Percentiles rank a stretch among this genome's conserved stretches.
Evolutionary conservation across 2,888 invertebrate genomes (phyloP).

Genomic region (Agrilus cyanescens): DNA sequence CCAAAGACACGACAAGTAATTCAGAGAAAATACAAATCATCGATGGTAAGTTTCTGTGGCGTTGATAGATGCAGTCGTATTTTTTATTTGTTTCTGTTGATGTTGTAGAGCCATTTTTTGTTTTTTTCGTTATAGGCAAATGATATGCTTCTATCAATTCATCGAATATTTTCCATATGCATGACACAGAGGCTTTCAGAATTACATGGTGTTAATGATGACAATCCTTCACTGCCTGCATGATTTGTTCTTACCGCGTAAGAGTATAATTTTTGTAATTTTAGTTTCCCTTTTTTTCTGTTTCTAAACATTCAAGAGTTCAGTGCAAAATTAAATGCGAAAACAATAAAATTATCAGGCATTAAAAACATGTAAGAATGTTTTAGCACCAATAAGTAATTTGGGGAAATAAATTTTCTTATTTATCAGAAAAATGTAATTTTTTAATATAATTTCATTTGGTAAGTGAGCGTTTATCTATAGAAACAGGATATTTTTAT

Average conservation of each 20-base stretch:
- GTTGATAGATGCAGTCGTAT: not conserved
- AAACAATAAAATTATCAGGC: no score
- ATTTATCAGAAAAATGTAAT: no score
- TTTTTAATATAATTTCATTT: no score
- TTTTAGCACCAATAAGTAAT: no score
- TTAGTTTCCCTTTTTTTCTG: not conserved
- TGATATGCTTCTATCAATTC: slow-evolving; percentile 62
- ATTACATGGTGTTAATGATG: slow-evolving; percentile 13
- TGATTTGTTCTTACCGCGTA: slow-evolving; percentile 16
- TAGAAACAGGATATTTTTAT: no score
- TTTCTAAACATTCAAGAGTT: no score
- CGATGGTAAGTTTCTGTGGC: slow-evolving; percentile 68
- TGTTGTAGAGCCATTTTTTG: slow-evolving; percentile 22
- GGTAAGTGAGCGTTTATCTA: no score
- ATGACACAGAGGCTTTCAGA: slow-evolving; percentile 35
- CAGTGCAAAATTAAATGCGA: no score
- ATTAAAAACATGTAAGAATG: no score
- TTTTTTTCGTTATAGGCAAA: slow-evolving; percentile 55
- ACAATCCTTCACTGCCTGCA: slow-evolving; percentile 18
- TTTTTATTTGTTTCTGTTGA: slow-evolving; percentile 15
- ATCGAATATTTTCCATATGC: slow-evolving; percentile 68
- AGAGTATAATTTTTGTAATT: slow-evolving; percentile 3
- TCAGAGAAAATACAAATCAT: slow-evolving; percentile 93
- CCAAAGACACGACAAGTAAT: slow-evolving; percentile 94
- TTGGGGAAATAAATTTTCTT: no score